These are phyloP conservation scores for Amia ocellicauda DNA, from an alignment of 2,113 vertebrate species.

Conservation along the genomic window DNA sequence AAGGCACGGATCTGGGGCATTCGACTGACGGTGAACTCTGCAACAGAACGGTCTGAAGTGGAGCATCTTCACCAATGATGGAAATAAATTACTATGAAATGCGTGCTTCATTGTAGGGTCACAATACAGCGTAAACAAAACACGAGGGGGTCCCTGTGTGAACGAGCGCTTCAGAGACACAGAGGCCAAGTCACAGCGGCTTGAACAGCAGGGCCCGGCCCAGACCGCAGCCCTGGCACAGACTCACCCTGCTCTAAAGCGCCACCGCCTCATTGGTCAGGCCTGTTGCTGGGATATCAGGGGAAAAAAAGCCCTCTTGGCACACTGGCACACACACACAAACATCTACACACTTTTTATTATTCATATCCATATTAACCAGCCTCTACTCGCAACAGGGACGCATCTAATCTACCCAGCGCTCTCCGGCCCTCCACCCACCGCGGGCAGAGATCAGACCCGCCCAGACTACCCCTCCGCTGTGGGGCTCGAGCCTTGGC, in stretches of 20 bases:
- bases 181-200: neutral
- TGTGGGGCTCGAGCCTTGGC: neutral
- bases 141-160: no score
- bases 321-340: neutral
- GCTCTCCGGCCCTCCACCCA: neutral
- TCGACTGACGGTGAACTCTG: no score
- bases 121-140: no score
- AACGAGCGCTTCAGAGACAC: no score
- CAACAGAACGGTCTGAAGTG: no score
- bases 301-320: neutral
- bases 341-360: neutral
- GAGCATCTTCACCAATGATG: no score
- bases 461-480: neutral
- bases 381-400: neutral
- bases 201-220: neutral
- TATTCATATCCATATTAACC: neutral
- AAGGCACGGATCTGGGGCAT: no score
- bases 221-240: neutral
- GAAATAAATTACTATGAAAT: no score
- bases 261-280: neutral
- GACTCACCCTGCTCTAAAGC: neutral
- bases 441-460: neutral
- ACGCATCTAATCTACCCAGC: neutral
- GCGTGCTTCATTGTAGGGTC: no score
- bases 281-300: neutral